A percentile compares a stretch with the other conserved stretches of the same genome.
Conservation (phyloP, 2,888 invertebrate species). For the Mythimna ferrago region DNA sequence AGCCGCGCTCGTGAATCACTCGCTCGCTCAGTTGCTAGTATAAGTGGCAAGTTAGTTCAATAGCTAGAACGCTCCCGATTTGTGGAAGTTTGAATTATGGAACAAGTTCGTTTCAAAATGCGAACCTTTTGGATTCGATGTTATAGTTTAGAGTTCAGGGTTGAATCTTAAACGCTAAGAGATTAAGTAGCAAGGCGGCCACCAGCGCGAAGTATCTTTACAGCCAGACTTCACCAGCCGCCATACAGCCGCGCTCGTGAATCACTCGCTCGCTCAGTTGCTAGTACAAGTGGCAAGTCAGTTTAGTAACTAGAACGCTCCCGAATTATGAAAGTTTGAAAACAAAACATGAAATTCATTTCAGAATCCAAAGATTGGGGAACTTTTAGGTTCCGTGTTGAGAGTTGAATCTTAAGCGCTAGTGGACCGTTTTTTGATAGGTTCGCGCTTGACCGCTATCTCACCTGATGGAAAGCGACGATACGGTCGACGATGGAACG, state of each 20-base stretch:
- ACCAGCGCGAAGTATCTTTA: constrained; percentile 97
- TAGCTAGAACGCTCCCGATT: background rate
- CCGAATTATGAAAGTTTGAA: background rate
- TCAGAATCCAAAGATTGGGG: no score
- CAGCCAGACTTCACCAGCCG: constrained; percentile 98
- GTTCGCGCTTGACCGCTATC: no score
- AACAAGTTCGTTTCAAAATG: background rate
- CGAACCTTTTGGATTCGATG: background rate
- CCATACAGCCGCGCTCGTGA: constrained; percentile 98
- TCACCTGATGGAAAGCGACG: no score
- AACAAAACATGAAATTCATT: no score
- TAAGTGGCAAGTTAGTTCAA: constrained; percentile 12
- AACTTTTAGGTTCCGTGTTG: no score
- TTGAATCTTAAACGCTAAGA: constrained; percentile 93
- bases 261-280: constrained; percentile 96
- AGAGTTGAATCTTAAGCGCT: no score
- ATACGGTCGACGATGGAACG: no score
- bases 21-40: constrained; percentile 94
- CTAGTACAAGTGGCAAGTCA: constrained; percentile 66
- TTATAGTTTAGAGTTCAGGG: no score
- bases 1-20: constrained; percentile 98
- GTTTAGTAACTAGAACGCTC: background rate
- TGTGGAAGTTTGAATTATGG: background rate
- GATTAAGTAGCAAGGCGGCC: constrained; percentile 95
- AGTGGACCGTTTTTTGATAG: no score